Evolutionary conservation across 2,113 vertebrate genomes (phyloP).

Genomic region (Gymnogyps californianus): DNA sequence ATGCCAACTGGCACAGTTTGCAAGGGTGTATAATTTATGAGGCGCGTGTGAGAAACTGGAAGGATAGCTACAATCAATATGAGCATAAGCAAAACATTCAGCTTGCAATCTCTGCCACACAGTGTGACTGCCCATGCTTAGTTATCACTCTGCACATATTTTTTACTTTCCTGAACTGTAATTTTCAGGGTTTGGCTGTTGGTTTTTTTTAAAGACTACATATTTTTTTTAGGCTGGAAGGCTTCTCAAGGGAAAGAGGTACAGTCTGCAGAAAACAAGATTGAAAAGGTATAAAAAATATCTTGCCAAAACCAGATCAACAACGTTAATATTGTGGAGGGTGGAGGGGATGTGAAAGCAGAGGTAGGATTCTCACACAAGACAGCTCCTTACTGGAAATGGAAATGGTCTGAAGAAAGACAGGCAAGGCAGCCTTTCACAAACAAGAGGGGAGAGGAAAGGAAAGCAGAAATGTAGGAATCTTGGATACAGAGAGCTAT

Average conservation of each 20-base stretch:
- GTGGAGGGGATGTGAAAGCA: not conserved
- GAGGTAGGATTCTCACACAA: not conserved
- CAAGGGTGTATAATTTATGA: slow-evolving; percentile 22
- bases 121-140: not conserved
- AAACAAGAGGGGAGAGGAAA: not conserved
- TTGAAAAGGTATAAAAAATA: not conserved
- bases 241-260: not conserved
- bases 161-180: not conserved
- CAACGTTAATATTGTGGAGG: not conserved
- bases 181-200: not conserved
- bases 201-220: not conserved
- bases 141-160: slow-evolving; percentile 1
- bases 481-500: not conserved
- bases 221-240: not conserved
- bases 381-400: not conserved
- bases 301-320: not conserved
- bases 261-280: not conserved
- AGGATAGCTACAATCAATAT: slow-evolving; percentile 11
- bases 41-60: not conserved
- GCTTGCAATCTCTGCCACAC: slow-evolving; percentile 10
- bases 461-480: not conserved
- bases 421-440: not conserved
- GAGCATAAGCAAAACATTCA: slow-evolving; percentile 7
- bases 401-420: not conserved
- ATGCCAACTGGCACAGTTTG: not conserved